Percentiles rank a stretch among this genome's conserved stretches.
These are phyloP conservation scores for Pycnomerus fuliginosus DNA, from an alignment of 2,888 invertebrate species.

Conservation along the genomic window DNA sequence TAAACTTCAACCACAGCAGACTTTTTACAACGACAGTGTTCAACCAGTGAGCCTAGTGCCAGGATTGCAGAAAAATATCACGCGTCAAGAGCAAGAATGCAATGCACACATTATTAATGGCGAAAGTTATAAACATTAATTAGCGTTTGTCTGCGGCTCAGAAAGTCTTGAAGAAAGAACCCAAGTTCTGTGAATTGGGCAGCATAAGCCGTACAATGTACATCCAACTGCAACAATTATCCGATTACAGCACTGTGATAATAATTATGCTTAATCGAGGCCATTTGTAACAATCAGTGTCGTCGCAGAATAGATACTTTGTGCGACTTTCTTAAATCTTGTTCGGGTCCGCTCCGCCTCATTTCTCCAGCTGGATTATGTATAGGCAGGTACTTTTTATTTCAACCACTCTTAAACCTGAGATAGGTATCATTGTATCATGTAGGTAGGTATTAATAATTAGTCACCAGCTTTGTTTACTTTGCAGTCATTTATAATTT, in stretches of 20 bases:
- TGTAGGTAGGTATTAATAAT: too few species aligned
- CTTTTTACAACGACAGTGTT: background rate
- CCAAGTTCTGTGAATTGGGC: conserved; percentile 8
- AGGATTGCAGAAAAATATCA: conserved; percentile 15
- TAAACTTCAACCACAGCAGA: conserved; percentile 1
- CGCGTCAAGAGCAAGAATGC: conserved; percentile 5
- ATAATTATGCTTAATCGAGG: conserved; percentile 28
- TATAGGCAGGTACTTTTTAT: too few species aligned
- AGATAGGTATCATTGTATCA: too few species aligned
- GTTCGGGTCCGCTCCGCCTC: too few species aligned
- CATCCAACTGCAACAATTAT: conserved; percentile 16
- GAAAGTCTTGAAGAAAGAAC: conserved; percentile 2
- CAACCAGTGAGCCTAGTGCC: background rate
- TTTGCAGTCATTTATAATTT: too few species aligned
- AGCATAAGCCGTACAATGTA: conserved; percentile 4
- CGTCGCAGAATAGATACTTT: conserved; percentile 15
- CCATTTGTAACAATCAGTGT: conserved; percentile 33
- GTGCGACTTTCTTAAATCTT: too few species aligned
- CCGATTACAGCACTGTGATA: conserved; percentile 12
- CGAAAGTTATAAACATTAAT: conserved; percentile 16
- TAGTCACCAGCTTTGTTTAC: too few species aligned
- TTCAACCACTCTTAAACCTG: too few species aligned
- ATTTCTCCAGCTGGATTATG: too few species aligned
- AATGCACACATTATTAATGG: conserved; percentile 12
- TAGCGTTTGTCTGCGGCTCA: conserved; percentile 7